Conservation (phyloP, 1,140 invertebrate genomes). For the Bathynomus jamesi region DNA sequence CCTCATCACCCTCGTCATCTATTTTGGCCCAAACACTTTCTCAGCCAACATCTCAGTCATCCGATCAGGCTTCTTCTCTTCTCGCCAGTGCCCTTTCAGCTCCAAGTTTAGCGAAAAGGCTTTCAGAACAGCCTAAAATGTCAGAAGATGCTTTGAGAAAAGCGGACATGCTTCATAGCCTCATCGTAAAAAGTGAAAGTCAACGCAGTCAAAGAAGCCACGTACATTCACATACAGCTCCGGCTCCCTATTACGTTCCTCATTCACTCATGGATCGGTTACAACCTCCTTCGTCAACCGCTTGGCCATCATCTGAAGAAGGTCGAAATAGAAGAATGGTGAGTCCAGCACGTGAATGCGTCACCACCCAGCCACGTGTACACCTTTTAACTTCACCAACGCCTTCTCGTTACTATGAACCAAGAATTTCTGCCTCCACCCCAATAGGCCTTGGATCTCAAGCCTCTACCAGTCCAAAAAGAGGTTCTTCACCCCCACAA, state of each 20-base stretch:
- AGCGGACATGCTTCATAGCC: slow-evolving; percentile 24
- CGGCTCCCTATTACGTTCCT: slow-evolving; percentile 45
- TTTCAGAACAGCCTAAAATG: slow-evolving; percentile 44
- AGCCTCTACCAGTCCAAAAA: slow-evolving; percentile 18
- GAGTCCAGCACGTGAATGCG: slow-evolving; percentile 19
- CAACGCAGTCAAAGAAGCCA: slow-evolving; percentile 41
- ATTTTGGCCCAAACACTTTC: slow-evolving; percentile 38
- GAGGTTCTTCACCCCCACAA: slow-evolving; percentile 22
- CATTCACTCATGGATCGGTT: slow-evolving; percentile 44
- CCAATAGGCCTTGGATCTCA: slow-evolving; percentile 19
- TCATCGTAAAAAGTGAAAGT: slow-evolving; percentile 31
- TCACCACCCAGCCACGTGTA: slow-evolving; percentile 17
- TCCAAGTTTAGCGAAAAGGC: slow-evolving; percentile 38
- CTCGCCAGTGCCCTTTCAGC: slow-evolving; percentile 43
- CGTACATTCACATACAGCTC: slow-evolving; percentile 43
- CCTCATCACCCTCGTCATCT: slow-evolving; percentile 28
- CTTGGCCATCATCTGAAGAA: slow-evolving; percentile 13
- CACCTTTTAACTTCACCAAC: slow-evolving; percentile 26
- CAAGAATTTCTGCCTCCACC: slow-evolving; percentile 27
- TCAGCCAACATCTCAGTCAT: slow-evolving; percentile 50
- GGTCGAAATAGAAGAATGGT: slow-evolving; percentile 12
- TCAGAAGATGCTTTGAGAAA: slow-evolving; percentile 44
- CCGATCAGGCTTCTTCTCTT: slow-evolving; percentile 46
- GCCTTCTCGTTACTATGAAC: slow-evolving; percentile 28
- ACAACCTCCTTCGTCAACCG: slow-evolving; percentile 39